phyloP scores from a whole-genome alignment of 2,797 vertebrate species.

The Cryptoprocta ferox region DNA sequence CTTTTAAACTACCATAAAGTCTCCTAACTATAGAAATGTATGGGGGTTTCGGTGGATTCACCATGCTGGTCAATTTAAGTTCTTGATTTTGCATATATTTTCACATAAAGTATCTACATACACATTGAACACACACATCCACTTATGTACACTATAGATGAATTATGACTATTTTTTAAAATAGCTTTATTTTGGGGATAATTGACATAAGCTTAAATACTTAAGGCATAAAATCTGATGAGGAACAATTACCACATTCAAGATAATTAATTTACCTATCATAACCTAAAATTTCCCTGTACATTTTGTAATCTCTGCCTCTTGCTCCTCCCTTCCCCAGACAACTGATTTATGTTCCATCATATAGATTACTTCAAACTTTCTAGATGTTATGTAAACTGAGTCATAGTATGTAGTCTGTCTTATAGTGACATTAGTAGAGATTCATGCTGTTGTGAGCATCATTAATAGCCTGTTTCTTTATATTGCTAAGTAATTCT shows the following conservation, averaged over 20 bases:
- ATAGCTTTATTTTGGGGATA: neutral
- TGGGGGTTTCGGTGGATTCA: neutral
- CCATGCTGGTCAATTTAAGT: neutral
- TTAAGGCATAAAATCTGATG: neutral
- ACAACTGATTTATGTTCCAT: neutral
- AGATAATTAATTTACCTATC: neutral
- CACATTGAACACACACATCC: neutral
- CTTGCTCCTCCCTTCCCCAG: neutral
- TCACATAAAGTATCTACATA: neutral
- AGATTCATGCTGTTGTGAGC: neutral
- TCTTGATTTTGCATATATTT: neutral
- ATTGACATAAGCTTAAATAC: neutral
- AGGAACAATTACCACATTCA: neutral
- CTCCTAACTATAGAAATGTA: neutral
- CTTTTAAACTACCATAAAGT: neutral
- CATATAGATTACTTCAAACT: neutral
- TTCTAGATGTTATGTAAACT: neutral
- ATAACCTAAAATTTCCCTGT: neutral
- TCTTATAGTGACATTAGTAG: neutral
- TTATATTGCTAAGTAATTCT: neutral
- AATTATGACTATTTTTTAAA: neutral
- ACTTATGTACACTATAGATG: neutral
- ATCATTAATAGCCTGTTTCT: neutral
- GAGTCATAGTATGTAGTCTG: neutral
- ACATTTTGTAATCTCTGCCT: neutral